Evolutionary conservation across 2,113 vertebrate species (phyloP), one percentile per base, ranked within the genome.

Genomic region (Alethe castanea): DNA sequence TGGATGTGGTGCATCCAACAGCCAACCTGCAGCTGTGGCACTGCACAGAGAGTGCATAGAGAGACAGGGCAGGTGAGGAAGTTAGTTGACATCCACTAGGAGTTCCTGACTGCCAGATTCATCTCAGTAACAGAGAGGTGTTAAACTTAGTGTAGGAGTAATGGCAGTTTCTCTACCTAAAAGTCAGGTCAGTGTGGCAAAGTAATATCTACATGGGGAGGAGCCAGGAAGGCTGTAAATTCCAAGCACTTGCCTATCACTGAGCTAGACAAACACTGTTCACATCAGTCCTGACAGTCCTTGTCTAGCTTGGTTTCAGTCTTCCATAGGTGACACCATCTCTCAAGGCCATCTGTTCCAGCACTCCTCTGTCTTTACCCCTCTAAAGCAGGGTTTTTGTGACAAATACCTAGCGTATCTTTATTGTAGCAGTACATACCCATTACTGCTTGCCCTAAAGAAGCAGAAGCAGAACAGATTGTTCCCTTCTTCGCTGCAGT

Each of bases 41-140:
- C 18, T 23, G 23, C 48, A 28, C 14, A 0, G 0, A 40, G 35
- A 35, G 35, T 73, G 35, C 11, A 3, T 2, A 48, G 59, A 38
- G 44, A 62, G 45, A 12, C 6, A 28, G 47, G 17, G 57, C 31
- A 62, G 47, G 20, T 29, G 12, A 44, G 23, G 11, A 53, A 22
- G 5, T 47, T 31, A 8, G 10, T 7, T 40, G 53, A 23, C 36
- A 60, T 31, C 36, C 31, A 61, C 7, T 14, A 12, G 36, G 10
- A 48, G 19, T 24, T 62, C 23, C 7, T 22, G 45, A 20, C 12
- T 15, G 18, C 24, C 44, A 31, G 33, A 11, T 11, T 14, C 53
- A 74, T 9, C 50, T 50, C 57, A 33, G 31, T 40, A 72, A 61
- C 48, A 57, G 6, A 59, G 60, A 61, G 10, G 14, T 19, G 31